These are phyloP conservation scores for Parasteatoda tepidariorum DNA, from an alignment of 1,140 invertebrate species.

Conservation along the genomic window DNA sequence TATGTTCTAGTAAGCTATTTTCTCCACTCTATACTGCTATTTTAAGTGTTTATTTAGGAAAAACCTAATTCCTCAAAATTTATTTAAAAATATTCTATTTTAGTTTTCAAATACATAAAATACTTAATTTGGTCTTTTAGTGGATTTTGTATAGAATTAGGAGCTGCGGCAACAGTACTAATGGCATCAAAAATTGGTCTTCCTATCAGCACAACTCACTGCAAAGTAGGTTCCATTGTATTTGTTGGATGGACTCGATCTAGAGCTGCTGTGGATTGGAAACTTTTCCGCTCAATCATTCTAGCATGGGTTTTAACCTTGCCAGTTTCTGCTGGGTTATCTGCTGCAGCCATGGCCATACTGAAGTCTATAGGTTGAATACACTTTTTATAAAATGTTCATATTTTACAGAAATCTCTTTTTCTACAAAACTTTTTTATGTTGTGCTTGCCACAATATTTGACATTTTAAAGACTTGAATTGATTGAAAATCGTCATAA, in stretches of 20 bases:
- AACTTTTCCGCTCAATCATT: conserved; percentile 92
- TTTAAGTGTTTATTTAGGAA: no score
- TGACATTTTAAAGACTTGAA: background rate
- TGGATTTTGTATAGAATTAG: conserved; percentile 95
- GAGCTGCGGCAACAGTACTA: conserved; percentile 94
- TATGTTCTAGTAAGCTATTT: no score
- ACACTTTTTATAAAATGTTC: background rate
- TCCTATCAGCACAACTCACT: conserved; percentile 98
- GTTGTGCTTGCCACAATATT: background rate
- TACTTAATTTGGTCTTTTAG: no score
- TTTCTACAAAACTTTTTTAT: background rate
- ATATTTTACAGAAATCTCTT: background rate
- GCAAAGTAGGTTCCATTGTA: conserved; percentile 97
- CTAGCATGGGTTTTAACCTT: conserved; percentile 97
- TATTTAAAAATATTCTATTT: no score
- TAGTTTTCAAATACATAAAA: no score
- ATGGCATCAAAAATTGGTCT: conserved; percentile 95
- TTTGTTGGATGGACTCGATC: conserved; percentile 84
- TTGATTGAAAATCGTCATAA: no score
- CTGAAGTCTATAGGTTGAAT: conserved; percentile 69
- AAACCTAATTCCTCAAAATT: no score
- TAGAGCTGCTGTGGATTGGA: conserved; percentile 82
- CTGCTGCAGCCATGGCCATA: conserved; percentile 65
- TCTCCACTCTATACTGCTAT: no score
- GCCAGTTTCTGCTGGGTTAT: conserved; percentile 79